Evolutionary conservation across 2,797 vertebrate species (phyloP), one percentile per base, ranked within the genome.

Genomic region (Xerus rutilus): DNA sequence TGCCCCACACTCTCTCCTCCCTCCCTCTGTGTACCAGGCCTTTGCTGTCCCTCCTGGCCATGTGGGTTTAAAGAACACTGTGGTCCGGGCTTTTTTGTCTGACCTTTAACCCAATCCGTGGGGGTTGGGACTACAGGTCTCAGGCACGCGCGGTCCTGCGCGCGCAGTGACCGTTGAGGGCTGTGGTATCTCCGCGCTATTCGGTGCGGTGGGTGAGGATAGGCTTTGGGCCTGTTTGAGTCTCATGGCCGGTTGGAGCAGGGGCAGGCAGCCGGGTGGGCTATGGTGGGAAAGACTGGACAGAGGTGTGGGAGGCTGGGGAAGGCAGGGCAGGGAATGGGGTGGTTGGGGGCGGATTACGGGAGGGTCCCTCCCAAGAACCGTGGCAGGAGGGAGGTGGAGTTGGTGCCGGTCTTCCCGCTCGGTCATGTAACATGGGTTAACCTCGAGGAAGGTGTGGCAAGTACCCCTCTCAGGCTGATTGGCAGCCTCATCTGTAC

Each of bases 71-170:
- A 47, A 59, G 59, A 32, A 21, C 20, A 4, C 2, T 1, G 78
- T 1, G 0, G 14, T 54, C 65, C 0, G 7, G 23, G 32, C 6
- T 7, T 35, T 39, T 98, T 88, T 94, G 86, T 67, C 97, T 98
- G 98, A 98, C 98, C 98, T 98, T 98, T 72, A 95, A 97, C 98
- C 97, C 47, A 39, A 21, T 13, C 35, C 4, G 7, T 3, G 67
- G 72, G 57, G 47, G 79, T 59, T 5, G 25, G 59, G 57, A 45
- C 28, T 17, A 17, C 15, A 0, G 7, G 25, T 11, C 30, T 7
- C 0, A 0, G 54, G 62, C 74, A 9, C 39, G 39, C 25, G 76
- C 21, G 0, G 4, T 52, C 17, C 30, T 3, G 83, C 20, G 5
- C 15, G 7, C 3, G 35, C 5, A 0, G 35, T 35, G 86, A 86